Base-by-base conservation (phyloP, 2,113 vertebrate species). In the Xenopus laevis region DNA sequence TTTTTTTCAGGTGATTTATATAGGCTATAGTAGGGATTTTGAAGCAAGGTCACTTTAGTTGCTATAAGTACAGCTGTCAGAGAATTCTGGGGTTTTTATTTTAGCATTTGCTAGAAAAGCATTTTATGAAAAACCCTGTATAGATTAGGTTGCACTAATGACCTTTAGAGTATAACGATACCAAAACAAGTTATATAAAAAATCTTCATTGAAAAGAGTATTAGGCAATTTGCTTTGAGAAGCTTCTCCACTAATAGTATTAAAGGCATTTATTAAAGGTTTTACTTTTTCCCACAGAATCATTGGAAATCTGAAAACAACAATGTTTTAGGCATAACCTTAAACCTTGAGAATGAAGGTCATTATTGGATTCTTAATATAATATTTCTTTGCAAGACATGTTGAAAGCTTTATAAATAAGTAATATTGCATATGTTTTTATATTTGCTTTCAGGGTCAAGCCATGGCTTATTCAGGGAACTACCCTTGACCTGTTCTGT, bases 401-500 rank as follows among this genome's bases (percentile, higher is more conserved):
- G 50, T 59, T 73, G 21, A 69, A 63, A 71, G 57, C 13, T 68
- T 80, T 59, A 60, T 71, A 72, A 71, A 77, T 40, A 77, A 67
- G 15, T 46, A 55, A 7, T 30, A 15, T 44, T 1, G 0, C 52
- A 21, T 11, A 0, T 66, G 17, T 1, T 15, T 68, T 71, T 72
- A 45, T 70, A 4, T 69, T 79, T 79, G 23, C 57, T 33, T 20
- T 62, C 73, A 74, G 76, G 68, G 76, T 62, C 64, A 27, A 21
- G 55, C 5, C 46, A 13, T 0, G 0, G 15, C 63, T 80, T 64
- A 50, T 52, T 55, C 65, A 71, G 45, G 16, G 74, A 72, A 59
- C 76, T 73, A 81, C 66, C 57, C 71, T 81, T n/a, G 11, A 80
- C 69, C 12, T 79, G 18, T 65, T 71, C 78, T 81, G 71, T 70